Evolutionary conservation across 1,140 invertebrate species (phyloP).

Genomic region (Ephestia elutella): DNA sequence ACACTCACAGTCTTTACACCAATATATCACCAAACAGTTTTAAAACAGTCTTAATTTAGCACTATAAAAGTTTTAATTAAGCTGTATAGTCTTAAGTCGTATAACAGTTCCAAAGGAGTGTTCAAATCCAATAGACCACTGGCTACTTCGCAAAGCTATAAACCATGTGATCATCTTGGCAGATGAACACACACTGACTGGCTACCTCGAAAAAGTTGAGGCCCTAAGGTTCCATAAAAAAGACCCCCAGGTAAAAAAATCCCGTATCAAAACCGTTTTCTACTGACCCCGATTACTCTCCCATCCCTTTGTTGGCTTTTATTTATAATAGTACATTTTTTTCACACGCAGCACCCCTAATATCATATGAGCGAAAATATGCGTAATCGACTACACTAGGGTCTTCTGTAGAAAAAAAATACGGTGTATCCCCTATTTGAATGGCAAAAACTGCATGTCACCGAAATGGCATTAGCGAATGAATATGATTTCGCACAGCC

Average conservation of each 20-base stretch:
- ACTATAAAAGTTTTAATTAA: background rate
- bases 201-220: constrained; percentile 54
- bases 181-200: constrained; percentile 71
- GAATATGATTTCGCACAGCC: constrained; percentile 66
- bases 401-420: constrained; percentile 55
- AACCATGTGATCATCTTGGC: constrained; percentile 72
- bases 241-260: constrained; percentile 68
- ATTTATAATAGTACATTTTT: constrained; percentile 73
- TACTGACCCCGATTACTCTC: constrained; percentile 72
- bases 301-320: constrained; percentile 68
- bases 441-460: constrained; percentile 73
- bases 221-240: constrained; percentile 59
- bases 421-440: constrained; percentile 67
- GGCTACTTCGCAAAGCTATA: constrained; percentile 51
- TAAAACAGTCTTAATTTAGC: background rate
- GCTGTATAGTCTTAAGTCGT: too few relatives aligned
- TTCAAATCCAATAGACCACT: constrained; percentile 36
- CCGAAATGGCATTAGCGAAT: constrained; percentile 65
- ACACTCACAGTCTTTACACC: constrained; percentile 21
- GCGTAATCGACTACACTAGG: constrained; percentile 54
- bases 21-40: constrained; percentile 19
- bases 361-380: constrained; percentile 69
- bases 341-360: constrained; percentile 71
- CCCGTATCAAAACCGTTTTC: constrained; percentile 72
- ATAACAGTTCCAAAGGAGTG: too few relatives aligned